phyloP scores from a whole-genome alignment of 2,113 vertebrate species.

The Rhinogobius similis region DNA sequence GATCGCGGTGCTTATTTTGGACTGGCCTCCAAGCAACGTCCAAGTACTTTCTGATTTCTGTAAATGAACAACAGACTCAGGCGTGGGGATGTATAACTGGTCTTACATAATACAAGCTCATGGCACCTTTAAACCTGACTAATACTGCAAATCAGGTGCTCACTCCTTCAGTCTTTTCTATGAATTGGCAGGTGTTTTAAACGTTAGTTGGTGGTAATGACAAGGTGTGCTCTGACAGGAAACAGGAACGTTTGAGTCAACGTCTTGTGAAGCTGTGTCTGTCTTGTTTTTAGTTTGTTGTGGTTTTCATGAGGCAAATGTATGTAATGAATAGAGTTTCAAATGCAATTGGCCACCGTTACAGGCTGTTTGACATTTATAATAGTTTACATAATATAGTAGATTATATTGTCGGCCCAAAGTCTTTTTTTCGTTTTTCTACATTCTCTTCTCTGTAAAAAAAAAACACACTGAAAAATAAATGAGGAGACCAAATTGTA shows the following conservation, averaged over 20 bases:
- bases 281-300: neutral
- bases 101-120: slow-evolving; percentile 12
- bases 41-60: slow-evolving; percentile 25
- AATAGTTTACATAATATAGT: too few relatives aligned
- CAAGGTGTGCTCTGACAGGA: slow-evolving; percentile 38
- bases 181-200: slow-evolving; percentile 2
- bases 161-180: neutral
- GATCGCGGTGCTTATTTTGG: slow-evolving; percentile 11
- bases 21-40: slow-evolving; percentile 44
- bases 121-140: neutral
- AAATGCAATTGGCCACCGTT: neutral
- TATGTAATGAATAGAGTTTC: slow-evolving; percentile 1
- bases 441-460: too few relatives aligned
- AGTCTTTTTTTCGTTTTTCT: too few relatives aligned
- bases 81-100: slow-evolving; percentile 17
- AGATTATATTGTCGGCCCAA: neutral
- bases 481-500: neutral
- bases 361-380: too few relatives aligned
- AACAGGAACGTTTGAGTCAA: slow-evolving; percentile 38
- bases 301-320: slow-evolving; percentile 9
- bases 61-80: slow-evolving; percentile 15
- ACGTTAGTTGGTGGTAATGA: slow-evolving; percentile 9
- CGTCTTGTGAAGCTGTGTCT: neutral
- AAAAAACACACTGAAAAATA: too few relatives aligned
- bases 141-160: neutral